phyloP scores from a whole-genome alignment of 2,113 vertebrate genomes.

The Dipodomys spectabilis region DNA sequence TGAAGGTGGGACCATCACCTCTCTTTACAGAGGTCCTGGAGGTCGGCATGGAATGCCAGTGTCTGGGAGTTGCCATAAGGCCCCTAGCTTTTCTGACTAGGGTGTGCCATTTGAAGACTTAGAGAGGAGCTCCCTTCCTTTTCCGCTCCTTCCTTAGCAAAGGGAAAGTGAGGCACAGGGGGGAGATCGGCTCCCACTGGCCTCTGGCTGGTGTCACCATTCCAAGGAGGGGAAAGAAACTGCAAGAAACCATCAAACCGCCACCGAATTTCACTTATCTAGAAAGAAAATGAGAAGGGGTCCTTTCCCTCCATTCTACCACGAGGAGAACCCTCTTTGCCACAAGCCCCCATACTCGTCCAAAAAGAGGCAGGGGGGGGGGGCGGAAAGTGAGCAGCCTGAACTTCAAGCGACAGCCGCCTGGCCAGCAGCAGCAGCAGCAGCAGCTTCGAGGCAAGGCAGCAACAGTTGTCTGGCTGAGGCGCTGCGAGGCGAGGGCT shows the following conservation, averaged over 20 bases:
- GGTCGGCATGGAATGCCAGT: neutral
- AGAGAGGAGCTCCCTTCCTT: neutral
- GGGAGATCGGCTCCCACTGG: neutral
- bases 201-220: neutral
- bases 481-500: conserved; percentile 67
- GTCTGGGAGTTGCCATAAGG: conserved; percentile 65
- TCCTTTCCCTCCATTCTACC: neutral
- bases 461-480: conserved; percentile 88
- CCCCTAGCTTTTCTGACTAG: neutral
- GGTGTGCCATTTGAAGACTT: neutral
- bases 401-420: neutral
- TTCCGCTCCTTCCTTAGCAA: neutral
- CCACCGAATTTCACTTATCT: neutral
- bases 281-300: conserved; percentile 11
- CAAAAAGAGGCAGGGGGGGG: neutral
- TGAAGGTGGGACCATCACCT: neutral
- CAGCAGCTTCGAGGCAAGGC: conserved; percentile 71
- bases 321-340: neutral
- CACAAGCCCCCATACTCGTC: neutral
- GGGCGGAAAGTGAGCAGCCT: neutral
- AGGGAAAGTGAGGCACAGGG: neutral
- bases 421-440: neutral
- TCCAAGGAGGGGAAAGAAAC: neutral
- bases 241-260: neutral
- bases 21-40: neutral